Percentiles rank a stretch among this genome's conserved stretches.
Conservation (phyloP, 2,113 vertebrate genomes). For the Vimba vimba region DNA sequence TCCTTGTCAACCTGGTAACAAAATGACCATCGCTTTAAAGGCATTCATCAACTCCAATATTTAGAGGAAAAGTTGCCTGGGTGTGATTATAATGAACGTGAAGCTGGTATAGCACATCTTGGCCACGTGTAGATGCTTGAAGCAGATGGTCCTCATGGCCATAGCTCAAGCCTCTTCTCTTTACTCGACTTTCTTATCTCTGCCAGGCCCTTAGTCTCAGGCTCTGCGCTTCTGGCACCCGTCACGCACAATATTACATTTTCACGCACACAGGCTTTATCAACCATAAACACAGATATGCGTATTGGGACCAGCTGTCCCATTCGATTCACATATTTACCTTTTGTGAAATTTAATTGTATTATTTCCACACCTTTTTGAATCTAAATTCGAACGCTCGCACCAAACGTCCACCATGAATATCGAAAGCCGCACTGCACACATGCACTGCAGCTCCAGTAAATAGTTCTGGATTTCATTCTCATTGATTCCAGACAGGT, state of each 20-base stretch:
- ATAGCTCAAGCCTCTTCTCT: slow-evolving; percentile 66
- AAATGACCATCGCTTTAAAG: slow-evolving; percentile 44
- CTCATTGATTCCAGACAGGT: slow-evolving; percentile 48
- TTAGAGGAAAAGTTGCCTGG: slow-evolving; percentile 29
- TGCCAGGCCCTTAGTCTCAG: slow-evolving; percentile 89
- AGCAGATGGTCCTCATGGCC: slow-evolving; percentile 96
- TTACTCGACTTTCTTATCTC: slow-evolving; percentile 68
- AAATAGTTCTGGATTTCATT: slow-evolving; percentile 53
- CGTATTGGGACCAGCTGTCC: slow-evolving; percentile 82
- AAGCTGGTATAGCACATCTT: slow-evolving; percentile 78
- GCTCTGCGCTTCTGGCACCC: slow-evolving; percentile 88
- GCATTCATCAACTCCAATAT: slow-evolving; percentile 43
- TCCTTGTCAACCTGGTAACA: slow-evolving; percentile 46
- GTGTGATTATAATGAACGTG: slow-evolving; percentile 36
- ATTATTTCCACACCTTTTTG: background rate
- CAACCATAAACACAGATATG: slow-evolving; percentile 56
- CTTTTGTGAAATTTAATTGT: background rate
- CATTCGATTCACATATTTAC: background rate
- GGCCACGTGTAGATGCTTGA: slow-evolving; percentile 85
- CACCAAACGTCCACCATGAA: background rate
- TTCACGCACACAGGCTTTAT: slow-evolving; percentile 34
- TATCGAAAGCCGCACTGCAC: background rate
- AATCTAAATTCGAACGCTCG: background rate
- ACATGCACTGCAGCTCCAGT: background rate
- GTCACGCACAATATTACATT: slow-evolving; percentile 85